phyloP scores from a whole-genome alignment of 1,140 invertebrate species.

The Calycopis cecrops region DNA sequence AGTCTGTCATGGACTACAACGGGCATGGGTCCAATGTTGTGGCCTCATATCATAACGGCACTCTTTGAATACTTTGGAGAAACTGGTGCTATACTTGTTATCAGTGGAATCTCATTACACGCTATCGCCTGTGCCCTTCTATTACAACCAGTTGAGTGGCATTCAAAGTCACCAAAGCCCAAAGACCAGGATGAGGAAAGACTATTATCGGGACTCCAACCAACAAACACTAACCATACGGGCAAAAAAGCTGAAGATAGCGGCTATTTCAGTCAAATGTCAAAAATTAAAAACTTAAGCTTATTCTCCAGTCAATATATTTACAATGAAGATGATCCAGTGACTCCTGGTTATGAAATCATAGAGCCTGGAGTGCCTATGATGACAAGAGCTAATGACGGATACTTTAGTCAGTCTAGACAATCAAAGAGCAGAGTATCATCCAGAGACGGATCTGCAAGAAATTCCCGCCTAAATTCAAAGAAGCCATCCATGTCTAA shows the following conservation, averaged over 20 bases:
- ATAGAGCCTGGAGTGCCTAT: slow-evolving; percentile 79
- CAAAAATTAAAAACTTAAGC: slow-evolving; percentile 63
- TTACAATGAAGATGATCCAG: slow-evolving; percentile 79
- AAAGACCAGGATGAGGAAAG: slow-evolving; percentile 45
- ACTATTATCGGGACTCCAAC: slow-evolving; percentile 30
- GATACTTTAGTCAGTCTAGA: slow-evolving; percentile 75
- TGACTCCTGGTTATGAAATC: slow-evolving; percentile 79
- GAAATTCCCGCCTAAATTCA: slow-evolving; percentile 52
- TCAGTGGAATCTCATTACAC: slow-evolving; percentile 76
- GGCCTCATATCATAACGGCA: slow-evolving; percentile 75
- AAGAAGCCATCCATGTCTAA: slow-evolving; percentile 69
- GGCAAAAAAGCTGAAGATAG: slow-evolving; percentile 45
- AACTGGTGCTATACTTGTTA: slow-evolving; percentile 75
- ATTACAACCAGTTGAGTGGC: slow-evolving; percentile 79
- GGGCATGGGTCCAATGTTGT: slow-evolving; percentile 76
- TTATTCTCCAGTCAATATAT: slow-evolving; percentile 80
- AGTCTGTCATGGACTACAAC: slow-evolving; percentile 78
- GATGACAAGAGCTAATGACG: slow-evolving; percentile 80
- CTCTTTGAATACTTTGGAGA: slow-evolving; percentile 74
- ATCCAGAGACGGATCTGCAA: slow-evolving; percentile 59
- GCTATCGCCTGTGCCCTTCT: slow-evolving; percentile 76
- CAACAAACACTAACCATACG: slow-evolving; percentile 21
- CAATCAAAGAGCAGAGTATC: slow-evolving; percentile 69
- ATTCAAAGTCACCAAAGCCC: slow-evolving; percentile 62
- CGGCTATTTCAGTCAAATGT: slow-evolving; percentile 58